phyloP scores from a whole-genome alignment of 2,797 vertebrate species.

The Spheniscus humboldti region DNA sequence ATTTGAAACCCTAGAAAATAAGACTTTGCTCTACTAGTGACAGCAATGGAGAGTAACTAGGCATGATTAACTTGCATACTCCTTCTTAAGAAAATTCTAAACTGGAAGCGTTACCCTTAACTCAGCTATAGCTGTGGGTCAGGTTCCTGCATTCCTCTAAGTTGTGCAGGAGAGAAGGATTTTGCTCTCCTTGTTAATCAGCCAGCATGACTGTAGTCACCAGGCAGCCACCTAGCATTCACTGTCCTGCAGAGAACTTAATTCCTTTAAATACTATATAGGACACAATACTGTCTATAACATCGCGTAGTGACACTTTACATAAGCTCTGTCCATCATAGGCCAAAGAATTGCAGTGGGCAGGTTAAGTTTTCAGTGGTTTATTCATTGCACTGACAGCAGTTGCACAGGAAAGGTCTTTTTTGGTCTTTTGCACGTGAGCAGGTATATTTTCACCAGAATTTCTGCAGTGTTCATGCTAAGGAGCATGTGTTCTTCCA shows the following conservation, averaged over 20 bases:
- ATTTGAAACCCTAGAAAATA: background rate
- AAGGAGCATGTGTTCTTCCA: background rate
- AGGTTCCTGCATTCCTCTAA: background rate
- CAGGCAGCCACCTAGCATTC: background rate
- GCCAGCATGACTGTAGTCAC: background rate
- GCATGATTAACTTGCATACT: background rate
- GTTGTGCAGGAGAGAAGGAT: background rate
- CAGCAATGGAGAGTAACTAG: background rate
- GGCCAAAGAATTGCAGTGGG: background rate
- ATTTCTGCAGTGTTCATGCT: background rate
- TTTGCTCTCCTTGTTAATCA: background rate
- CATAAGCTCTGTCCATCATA: background rate
- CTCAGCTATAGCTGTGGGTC: background rate
- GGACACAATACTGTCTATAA: background rate
- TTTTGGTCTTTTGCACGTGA: background rate
- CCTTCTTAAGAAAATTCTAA: background rate
- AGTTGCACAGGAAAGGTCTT: background rate
- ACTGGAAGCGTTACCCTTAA: background rate
- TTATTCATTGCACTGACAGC: background rate
- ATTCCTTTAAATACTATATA: background rate
- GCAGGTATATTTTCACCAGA: background rate
- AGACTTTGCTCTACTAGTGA: background rate
- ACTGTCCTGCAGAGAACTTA: background rate
- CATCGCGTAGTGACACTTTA: background rate
- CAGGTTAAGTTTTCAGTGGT: background rate